Percentiles rank a stretch among this genome's conserved stretches.
These are phyloP conservation scores for Mungos mungo DNA, from an alignment of 2,113 vertebrate genomes.

Conservation along the genomic window DNA sequence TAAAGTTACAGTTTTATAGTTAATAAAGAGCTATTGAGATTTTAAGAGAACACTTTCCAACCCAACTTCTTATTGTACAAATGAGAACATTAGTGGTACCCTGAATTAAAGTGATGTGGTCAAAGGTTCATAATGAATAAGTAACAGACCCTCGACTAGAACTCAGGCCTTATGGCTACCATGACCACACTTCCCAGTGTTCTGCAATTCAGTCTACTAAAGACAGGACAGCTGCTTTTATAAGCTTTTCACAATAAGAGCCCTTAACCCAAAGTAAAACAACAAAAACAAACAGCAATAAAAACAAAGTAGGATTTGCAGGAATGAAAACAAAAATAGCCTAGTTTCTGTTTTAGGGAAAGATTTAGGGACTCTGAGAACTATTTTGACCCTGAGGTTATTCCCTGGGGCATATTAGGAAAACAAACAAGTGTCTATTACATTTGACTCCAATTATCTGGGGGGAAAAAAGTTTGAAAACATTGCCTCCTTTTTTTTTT, in stretches of 20 bases:
- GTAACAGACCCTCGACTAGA: neutral
- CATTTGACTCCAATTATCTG: constrained; percentile 66
- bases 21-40: constrained; percentile 18
- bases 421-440: constrained; percentile 71
- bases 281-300: constrained; percentile 2
- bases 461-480: neutral
- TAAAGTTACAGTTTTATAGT: constrained; percentile 3
- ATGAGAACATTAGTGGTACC: neutral
- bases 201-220: constrained; percentile 32
- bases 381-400: constrained; percentile 59
- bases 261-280: constrained; percentile 16
- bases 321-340: constrained; percentile 53
- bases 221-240: neutral
- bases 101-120: neutral
- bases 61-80: constrained; percentile 41
- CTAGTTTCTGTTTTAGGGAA: constrained; percentile 32
- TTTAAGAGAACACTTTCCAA: neutral
- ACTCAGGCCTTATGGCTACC: neutral
- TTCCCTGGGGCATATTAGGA: constrained; percentile 41
- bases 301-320: neutral
- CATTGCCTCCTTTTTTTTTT: constrained; percentile 29
- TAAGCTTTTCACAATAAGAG: constrained; percentile 46
- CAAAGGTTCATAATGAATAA: constrained; percentile 44
- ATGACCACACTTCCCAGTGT: neutral
- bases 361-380: constrained; percentile 55